Evolutionary conservation across 2,888 invertebrate species (phyloP), one percentile per base, ranked within the genome.

Genomic region (Toxonevra muliebris): DNA sequence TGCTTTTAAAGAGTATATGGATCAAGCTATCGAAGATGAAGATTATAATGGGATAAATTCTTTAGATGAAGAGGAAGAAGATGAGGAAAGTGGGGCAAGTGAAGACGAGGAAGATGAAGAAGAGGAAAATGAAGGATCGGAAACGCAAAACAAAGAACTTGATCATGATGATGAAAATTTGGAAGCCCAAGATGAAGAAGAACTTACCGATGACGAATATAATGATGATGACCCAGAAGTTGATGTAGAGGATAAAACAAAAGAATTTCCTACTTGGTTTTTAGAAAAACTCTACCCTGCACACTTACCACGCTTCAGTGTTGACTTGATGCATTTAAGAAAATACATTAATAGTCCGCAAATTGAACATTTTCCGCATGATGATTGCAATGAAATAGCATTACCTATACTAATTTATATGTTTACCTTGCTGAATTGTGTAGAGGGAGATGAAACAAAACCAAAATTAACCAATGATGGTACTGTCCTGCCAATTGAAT

Each of bases 271-370:
- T 0, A 79, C 85, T 7, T 93, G 93, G 92, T 90, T 94, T 79
- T 80, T 89, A 2, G 84, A 89, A 45, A 88, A 89, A 69, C 89
- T 91, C 68, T 87, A 89, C 53, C 83, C 84, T 3, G 91, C 90
- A 40, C 77, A 86, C 53, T 88, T 92, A 72, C 90, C 93, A 0
- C 86, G 90, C 10, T 87, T 88, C 69, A 90, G 92, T 75, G 88
- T 93, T 40, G 92, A 94, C 78, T 87, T 94, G 15, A 84, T 89
- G 66, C 88, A 88, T n/a, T 87, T 89, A 50, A 87, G 89, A 69
- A 86, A 89, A 57, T 90, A 90, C 76, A 88, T 92, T 70, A 90
- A 89, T 73, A 87, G 87, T 61, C 90, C 91, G 0, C 93, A 92
- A 86, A 88, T 93, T 8, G 94, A 94, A 82, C 90, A 92, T 80